phyloP scores from a whole-genome alignment of 2,797 vertebrate species.

The Pygocentrus nattereri region DNA sequence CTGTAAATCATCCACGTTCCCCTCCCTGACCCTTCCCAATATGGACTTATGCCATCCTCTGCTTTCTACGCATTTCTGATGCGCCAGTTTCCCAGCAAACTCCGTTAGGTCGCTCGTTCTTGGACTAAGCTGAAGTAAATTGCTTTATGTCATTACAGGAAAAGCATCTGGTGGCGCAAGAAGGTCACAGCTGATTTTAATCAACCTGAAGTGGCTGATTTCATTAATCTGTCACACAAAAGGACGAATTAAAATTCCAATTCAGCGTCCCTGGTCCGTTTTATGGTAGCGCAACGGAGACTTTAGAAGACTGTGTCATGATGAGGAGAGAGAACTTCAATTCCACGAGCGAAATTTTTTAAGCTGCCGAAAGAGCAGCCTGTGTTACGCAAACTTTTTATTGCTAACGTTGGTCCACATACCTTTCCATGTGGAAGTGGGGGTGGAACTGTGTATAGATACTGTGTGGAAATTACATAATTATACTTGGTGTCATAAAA shows the following conservation, averaged over 20 bases:
- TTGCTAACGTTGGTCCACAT: too few relatives aligned
- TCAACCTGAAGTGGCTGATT: background rate
- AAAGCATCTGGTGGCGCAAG: background rate
- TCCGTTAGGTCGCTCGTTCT: background rate
- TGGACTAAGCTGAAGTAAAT: background rate
- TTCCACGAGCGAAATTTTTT: too few relatives aligned
- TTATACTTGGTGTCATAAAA: too few relatives aligned
- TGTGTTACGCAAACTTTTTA: too few relatives aligned
- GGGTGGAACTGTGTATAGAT: too few relatives aligned
- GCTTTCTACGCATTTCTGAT: too few relatives aligned
- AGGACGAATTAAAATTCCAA: background rate
- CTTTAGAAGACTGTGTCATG: too few relatives aligned
- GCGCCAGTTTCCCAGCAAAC: background rate
- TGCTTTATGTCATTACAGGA: background rate
- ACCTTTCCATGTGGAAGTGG: too few relatives aligned
- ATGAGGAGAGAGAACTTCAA: too few relatives aligned
- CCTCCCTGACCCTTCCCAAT: background rate
- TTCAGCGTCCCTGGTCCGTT: background rate
- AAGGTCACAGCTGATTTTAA: background rate
- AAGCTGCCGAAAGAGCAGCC: too few relatives aligned
- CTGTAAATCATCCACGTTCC: conserved; percentile 37
- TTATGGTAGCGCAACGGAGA: too few relatives aligned
- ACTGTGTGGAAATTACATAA: too few relatives aligned
- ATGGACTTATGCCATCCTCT: background rate
- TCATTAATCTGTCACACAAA: background rate